Evolutionary conservation across 2,113 vertebrate genomes (phyloP).

Genomic region (Galeopterus variegatus): DNA sequence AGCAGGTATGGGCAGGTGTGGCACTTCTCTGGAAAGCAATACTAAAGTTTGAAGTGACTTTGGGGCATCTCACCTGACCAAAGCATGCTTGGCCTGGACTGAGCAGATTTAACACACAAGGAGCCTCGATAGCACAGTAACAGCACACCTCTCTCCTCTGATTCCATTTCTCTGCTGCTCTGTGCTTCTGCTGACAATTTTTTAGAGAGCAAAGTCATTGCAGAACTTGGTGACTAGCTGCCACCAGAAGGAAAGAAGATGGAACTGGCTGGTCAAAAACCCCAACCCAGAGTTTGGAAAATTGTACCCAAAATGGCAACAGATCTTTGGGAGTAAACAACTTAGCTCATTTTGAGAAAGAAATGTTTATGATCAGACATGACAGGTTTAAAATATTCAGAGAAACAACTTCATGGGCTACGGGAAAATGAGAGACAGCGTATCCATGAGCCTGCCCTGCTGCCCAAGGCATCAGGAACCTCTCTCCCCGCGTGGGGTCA

Average conservation of each 20-base stretch:
- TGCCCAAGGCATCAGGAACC: neutral
- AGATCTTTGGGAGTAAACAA: slow-evolving; percentile 36
- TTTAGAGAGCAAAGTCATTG: neutral
- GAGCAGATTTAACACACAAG: neutral
- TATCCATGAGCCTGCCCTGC: neutral
- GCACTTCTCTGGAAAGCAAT: neutral
- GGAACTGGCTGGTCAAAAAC: neutral
- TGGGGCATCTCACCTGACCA: neutral
- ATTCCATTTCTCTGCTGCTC: neutral
- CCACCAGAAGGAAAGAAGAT: neutral
- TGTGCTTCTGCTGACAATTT: accelerated
- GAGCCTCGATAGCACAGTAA: accelerated
- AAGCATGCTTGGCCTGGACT: neutral
- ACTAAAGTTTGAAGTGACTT: neutral
- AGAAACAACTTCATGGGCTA: slow-evolving; percentile 40
- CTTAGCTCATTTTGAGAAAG: slow-evolving; percentile 62
- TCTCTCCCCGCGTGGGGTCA: neutral
- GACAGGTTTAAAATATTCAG: neutral
- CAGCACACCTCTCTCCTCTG: accelerated
- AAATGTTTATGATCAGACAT: slow-evolving; percentile 42
- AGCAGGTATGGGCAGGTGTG: neutral
- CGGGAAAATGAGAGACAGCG: neutral
- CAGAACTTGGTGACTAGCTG: neutral
- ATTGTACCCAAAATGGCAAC: neutral
- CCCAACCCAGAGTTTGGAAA: neutral